Base-by-base conservation (phyloP, 1,140 invertebrate species). In the Delia radicum region DNA sequence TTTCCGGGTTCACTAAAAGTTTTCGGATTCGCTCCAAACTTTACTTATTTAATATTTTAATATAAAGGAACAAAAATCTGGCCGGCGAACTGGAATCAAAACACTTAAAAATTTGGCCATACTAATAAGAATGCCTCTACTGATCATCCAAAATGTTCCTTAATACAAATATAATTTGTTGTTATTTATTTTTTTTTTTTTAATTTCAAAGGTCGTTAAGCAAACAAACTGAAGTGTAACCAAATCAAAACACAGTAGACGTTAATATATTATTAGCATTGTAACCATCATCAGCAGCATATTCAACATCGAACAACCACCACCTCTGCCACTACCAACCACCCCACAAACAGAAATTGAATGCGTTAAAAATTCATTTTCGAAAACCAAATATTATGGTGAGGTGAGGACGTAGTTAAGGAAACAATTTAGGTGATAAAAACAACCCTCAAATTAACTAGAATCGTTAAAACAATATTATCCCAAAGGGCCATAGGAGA, bases 161-260 rank as follows among this genome's bases (percentile, higher is more conserved):
- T 15, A 10, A 42, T 42, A 42, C 12, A 15, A 1, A 15, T 42
- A 33, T 33, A 10, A n/a, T 18, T 2, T 48, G 15, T 48, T 5
- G 2, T n/a, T n/a, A 48, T 18, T 5, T 48, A 6, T n/a, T 55
- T 55, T n/a, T 55, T 55, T 4, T 55, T 62, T 72, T 73, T 73
- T 77, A 84, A 84, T 84, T 84, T 84, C 82, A 84, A 84, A 84
- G 82, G 82, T 84, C 82, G 82, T 84, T 84, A 84, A 84, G 79
- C 82, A 84, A 84, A 84, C 82, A 84, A 82, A 84, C 82, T 84
- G 80, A 84, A 84, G 82, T 84, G 82, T 81, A 84, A 84, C 82
- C 27, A 69, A 73, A 55, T 55, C 48, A 55, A 55, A 55, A 55
- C 48, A 55, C 48, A 55, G 48, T 55, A 21, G n/a, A 55, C 48